Evolutionary conservation across 1,140 invertebrate species (phyloP), one percentile per base, ranked within the genome.

Genomic region (Steinernema khuongi): DNA sequence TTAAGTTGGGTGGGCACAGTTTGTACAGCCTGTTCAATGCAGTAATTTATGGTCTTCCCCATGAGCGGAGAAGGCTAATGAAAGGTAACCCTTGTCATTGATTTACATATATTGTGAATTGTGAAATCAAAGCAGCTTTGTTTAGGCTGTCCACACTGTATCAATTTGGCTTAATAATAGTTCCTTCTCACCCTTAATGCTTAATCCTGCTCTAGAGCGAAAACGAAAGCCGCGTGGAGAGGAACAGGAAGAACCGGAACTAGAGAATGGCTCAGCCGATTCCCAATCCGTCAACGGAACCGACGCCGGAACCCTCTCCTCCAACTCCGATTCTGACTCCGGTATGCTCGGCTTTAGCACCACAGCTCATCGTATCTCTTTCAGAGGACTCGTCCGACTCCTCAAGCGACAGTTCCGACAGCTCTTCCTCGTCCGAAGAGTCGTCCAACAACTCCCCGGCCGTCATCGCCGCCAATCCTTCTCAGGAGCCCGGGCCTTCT

Each of bases 201-300:
- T n/a, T n/a, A n/a, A n/a, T n/a, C n/a, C n/a, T n/a, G n/a, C 30
- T 31, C 31, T 72, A 30, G 74, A 75, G 31, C 14, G 72, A 28
- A 74, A 43, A 19, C n/a, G 33, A 41, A 14, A 30, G 4, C 72
- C 71, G 22, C 32, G 43, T 18, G 72, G 31, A 22, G 73, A 74
- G 22, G 29, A 74, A 75, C n/a, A 14, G 1, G 71, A 29, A 1
- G 73, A 28, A 1, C 30, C 71, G 14, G 71, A 70, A 30, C 72
- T 70, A 32, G 73, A 74, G 17, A 73, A 31, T 73, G 70, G 26
- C 1, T 74, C 26, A 29, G 73, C 76, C 31, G 70, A 70, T 19
- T 2, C 70, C 22, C 1, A 30, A 11, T 69, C 71, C 19, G 70
- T 73, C 7, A 73, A 72, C 31, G 71, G 71, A 2, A 69, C 69